phyloP scores from a whole-genome alignment of 1,140 invertebrate species.

The Metopolophium dirhodum region DNA sequence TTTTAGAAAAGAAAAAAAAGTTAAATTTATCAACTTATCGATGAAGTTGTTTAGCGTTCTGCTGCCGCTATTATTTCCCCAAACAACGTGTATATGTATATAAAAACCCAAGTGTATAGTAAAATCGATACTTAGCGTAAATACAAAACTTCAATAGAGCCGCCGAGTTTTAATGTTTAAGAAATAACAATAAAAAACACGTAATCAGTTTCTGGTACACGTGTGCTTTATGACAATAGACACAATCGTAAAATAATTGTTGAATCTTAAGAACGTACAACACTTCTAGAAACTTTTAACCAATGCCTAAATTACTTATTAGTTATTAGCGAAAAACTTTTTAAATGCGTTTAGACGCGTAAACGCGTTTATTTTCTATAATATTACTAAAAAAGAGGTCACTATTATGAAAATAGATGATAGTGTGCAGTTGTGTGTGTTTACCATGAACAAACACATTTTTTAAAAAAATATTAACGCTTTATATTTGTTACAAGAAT shows the following conservation, averaged over 20 bases:
- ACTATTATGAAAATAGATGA: background rate
- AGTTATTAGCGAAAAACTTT: background rate
- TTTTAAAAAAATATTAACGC: background rate
- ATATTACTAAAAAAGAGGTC: background rate
- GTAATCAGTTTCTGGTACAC: constrained; percentile 19
- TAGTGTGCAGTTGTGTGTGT: background rate
- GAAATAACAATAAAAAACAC: constrained; percentile 28
- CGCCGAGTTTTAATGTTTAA: constrained; percentile 34
- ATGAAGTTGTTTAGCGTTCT: background rate
- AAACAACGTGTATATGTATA: background rate
- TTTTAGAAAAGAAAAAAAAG: background rate
- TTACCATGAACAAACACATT: background rate
- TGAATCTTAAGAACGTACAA: background rate
- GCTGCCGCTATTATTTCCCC: background rate
- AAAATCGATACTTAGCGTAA: constrained; percentile 21
- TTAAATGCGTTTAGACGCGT: background rate
- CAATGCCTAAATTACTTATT: constrained; percentile 4
- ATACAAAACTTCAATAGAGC: constrained; percentile 35
- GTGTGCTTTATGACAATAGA: constrained; percentile 37
- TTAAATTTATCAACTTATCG: background rate
- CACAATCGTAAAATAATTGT: constrained; percentile 16
- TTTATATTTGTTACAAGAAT: background rate
- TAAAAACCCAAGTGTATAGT: constrained; percentile 21
- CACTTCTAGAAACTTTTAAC: background rate
- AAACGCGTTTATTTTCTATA: background rate